Evolutionary conservation across 2,113 vertebrate species (phyloP), one percentile per base, ranked within the genome.

Genomic region (Burhinus bistriatus): DNA sequence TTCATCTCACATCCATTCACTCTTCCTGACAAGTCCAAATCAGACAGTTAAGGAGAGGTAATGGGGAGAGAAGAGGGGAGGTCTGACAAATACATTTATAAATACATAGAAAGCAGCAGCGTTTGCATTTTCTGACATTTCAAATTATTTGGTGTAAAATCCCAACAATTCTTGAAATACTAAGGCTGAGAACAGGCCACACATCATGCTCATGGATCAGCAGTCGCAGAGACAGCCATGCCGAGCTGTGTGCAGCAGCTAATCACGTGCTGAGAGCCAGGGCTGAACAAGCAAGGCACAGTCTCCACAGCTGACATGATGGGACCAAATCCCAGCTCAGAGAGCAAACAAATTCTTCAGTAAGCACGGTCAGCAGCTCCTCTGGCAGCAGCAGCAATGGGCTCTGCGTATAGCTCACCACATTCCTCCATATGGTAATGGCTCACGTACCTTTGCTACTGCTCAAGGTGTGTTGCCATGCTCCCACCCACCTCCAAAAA

Each of bases 171-270:
- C 57, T 68, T 78, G 38, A 61, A 79, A 76, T 82, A 29, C 12
- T 19, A 30, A 17, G 49, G 6, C 65, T 36, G 13, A 82, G 78
- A 91, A 54, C 10, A 71, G 51, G n/a, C 34, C 1, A 3, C 34
- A n/a, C 32, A 57, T 40, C 30, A 14, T 1, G 13, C 17, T 52
- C 1, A 0, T 30, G 34, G 22, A 75, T 34, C 62, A 81, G 59
- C 0, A 0, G 65, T 42, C 6, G 1, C 45, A 54, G 59, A 38
- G 25, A 57, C 45, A 52, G 59, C 10, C 51, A 8, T 0, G 0
- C 19, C 0, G 0, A 62, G 66, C 44, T 92, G 25, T 15, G 20
- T 42, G 54, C 36, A 65, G 54, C 70, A 78, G 57, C 55, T 83
- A 51, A 61, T 45, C 3, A 7, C 32, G 23, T 51, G 59, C 32